A percentile compares a stretch with the other conserved stretches of the same genome.
phyloP scores from a whole-genome alignment of 37 sponge, comb jelly and placozoan genomes.

The Bolinopsis microptera region DNA sequence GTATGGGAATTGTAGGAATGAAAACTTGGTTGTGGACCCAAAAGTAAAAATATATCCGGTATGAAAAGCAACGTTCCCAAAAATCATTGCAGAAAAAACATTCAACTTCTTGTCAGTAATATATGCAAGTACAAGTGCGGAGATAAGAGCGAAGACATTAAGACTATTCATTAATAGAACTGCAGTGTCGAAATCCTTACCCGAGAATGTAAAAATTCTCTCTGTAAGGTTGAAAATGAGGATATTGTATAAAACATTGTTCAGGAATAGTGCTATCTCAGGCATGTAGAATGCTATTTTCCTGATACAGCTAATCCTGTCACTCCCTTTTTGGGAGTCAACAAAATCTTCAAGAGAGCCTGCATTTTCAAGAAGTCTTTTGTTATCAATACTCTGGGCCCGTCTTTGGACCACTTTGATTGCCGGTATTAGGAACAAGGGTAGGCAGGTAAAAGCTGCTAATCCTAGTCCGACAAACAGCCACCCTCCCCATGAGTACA shows the following conservation, averaged over 20 bases:
- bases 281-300: conserved; percentile 14
- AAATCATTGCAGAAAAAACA: background rate
- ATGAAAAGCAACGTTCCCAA: background rate
- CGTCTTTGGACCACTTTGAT: background rate
- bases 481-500: background rate
- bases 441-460: background rate
- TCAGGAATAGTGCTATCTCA: background rate
- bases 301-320: background rate
- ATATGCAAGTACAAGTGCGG: background rate
- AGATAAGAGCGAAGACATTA: background rate
- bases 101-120: background rate
- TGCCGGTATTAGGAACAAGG: background rate
- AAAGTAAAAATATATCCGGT: background rate
- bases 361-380: background rate
- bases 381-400: background rate
- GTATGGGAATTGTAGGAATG: background rate
- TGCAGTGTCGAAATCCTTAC: background rate
- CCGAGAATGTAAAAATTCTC: background rate
- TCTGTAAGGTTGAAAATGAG: background rate
- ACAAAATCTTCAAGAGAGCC: background rate
- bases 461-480: background rate
- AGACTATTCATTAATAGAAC: background rate
- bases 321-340: background rate
- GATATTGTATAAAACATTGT: background rate
- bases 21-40: background rate